Base-by-base conservation (phyloP, 2,797 vertebrate species). In the Cynopterus sphinx region DNA sequence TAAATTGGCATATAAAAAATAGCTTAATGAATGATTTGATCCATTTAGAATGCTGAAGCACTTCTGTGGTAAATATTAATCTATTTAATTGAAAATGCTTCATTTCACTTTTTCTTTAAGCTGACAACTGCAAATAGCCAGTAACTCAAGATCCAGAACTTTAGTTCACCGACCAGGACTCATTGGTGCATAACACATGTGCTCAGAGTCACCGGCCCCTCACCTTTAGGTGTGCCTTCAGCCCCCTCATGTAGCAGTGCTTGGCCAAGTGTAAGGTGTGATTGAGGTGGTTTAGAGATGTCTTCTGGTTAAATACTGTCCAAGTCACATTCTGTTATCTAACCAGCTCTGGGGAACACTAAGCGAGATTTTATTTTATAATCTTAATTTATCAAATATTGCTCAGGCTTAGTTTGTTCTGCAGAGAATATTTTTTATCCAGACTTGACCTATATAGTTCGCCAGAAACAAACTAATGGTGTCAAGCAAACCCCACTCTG, bases 11-110 rank as follows among this genome's bases (percentile, higher is more conserved):
- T 96, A 97, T 97, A 98, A 98, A 98, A 98, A 94, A n/a, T 95
- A 97, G 97, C 96, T 97, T 95, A 90, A 67, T 92, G 95, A 95
- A 67, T 81, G 77, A 81, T 84, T 89, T 96, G 94, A 79, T 94
- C 91, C 87, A 63, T 94, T 98, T 96, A 98, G 97, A 97, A 98
- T 97, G 97, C 97, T 96, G 97, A 98, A 98, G 98, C 98, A 98
- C 98, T 98, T 98, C 85, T 97, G 97, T 98, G 96, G 97, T 95
- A 79, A 77, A 91, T 94, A 94, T 96, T 73, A 83, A 55, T 93
- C 83, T 86, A 41, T 90, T 55, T 87, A 87, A 57, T 31, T 81
- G 93, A 96, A 61, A 91, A 63, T 33, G 73, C 22, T 43, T 95
- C 79, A 10, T 87, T 90, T 86, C 36, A 53, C 41, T 87, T 71